Evolutionary conservation across 2,797 vertebrate species (phyloP).

Genomic region (Tokudaia muenninki): DNA sequence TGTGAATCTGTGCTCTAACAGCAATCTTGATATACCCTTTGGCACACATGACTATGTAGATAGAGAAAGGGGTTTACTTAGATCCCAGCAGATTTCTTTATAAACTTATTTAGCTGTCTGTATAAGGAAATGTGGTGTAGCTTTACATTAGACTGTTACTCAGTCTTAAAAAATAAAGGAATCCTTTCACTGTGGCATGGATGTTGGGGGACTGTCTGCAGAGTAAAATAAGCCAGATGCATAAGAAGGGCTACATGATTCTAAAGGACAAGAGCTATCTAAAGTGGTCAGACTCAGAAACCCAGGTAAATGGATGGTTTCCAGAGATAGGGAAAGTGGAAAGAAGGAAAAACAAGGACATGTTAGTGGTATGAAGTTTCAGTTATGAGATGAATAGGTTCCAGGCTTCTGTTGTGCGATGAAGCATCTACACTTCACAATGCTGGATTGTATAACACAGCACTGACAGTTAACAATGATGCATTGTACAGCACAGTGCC

Average conservation of each 20-base stretch:
- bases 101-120: not conserved
- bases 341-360: not conserved
- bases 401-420: not conserved
- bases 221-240: not conserved
- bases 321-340: not conserved
- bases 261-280: not conserved
- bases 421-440: not conserved
- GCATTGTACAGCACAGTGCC: not conserved
- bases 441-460: not conserved
- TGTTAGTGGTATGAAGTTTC: not conserved
- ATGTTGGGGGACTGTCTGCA: not conserved
- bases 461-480: not conserved
- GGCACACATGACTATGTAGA: not conserved
- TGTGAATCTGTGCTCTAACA: constrained; percentile 10
- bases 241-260: not conserved
- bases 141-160: not conserved
- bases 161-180: not conserved
- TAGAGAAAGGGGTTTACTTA: constrained; percentile 15
- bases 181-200: not conserved
- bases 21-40: not conserved
- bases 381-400: not conserved
- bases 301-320: not conserved
- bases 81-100: constrained; percentile 8
- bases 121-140: not conserved
- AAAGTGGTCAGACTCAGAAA: not conserved